Base-by-base conservation (phyloP, 2,113 vertebrate genomes). In the Perca flavescens region DNA sequence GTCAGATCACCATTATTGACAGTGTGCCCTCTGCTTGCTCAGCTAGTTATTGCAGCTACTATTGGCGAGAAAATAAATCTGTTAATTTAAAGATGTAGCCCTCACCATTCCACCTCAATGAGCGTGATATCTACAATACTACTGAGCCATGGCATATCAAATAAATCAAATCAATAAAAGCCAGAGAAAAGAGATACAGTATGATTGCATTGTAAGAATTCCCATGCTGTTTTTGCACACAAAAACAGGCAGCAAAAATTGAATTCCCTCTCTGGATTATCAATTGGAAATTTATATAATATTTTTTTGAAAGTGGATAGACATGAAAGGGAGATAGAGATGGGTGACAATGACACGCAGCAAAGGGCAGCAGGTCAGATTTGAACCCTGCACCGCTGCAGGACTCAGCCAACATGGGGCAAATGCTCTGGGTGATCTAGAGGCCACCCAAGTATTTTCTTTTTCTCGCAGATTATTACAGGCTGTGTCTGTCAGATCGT, bases 1-100 rank as follows among this genome's bases (percentile, higher is more conserved):
- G 6, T 61, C 13, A 61, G 28, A 80, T 68, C 3, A 61, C n/a
- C 36, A 67, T 21, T n/a, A 34, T 49, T n/a, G 10, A 43, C 57
- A 70, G 50, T 46, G 14, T 56, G 76, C 28, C 76, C 77, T 76
- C 67, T 77, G 66, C 72, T 61, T 75, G 64, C 64, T 62, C 28
- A 52, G 63, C 53, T 15, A 52, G n/a, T 75, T 60, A 85, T n/a
- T 75, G 50, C 82, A 82, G 70, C 40, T 19, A 12, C 34, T 3
- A 6, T 28, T 63, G 47, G 65, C 49, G 43, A 79, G 66, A 65
- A 73, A 58, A 69, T 60, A 52, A 43, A 76, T 76, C 58, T 15
- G 64, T 63, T 54, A 63, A 63, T 50, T 57, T 12, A 68, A 52
- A 74, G 17, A 47, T 62, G 57, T 40, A 40, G 54, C 21, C 50